A percentile compares a stretch with the other conserved stretches of the same genome.
Conservation (phyloP, 1,140 invertebrate species). For the Andricus grossulariae region DNA sequence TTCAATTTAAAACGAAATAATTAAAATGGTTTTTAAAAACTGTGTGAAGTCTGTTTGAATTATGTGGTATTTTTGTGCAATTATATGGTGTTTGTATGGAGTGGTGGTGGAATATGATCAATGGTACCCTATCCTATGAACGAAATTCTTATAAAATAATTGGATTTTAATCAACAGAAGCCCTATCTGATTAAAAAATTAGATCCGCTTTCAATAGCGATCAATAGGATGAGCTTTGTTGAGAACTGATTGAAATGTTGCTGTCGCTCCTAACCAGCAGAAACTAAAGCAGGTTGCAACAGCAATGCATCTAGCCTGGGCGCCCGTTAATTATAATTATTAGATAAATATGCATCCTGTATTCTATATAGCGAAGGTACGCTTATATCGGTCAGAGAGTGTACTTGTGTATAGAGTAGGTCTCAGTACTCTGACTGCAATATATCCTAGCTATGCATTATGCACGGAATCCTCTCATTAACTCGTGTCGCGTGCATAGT, state of each 20-base stretch:
- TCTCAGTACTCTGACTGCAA: conserved; percentile 50
- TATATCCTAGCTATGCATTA: conserved; percentile 63
- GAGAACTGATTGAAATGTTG: not conserved
- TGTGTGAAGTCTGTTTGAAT: too few relatives aligned
- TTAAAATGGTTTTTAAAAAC: too few relatives aligned
- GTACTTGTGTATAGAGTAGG: conserved; percentile 1
- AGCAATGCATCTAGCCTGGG: not conserved
- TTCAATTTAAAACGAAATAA: too few relatives aligned
- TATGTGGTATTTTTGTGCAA: too few relatives aligned
- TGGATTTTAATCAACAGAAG: too few relatives aligned
- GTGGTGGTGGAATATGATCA: too few relatives aligned
- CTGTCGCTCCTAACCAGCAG: not conserved
- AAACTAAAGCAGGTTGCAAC: not conserved
- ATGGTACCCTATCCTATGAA: too few relatives aligned
- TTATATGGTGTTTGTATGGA: too few relatives aligned
- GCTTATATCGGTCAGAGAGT: conserved; percentile 2
- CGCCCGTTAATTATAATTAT: conserved; percentile 58
- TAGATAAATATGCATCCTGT: conserved; percentile 49
- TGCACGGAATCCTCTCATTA: conserved; percentile 63
- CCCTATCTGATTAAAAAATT: too few relatives aligned
- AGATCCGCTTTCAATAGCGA: not conserved
- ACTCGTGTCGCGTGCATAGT: conserved; percentile 52
- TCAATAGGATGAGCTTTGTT: not conserved
- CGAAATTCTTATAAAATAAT: too few relatives aligned
- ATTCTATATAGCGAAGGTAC: conserved; percentile 3